Base-by-base conservation (phyloP, 2,888 invertebrate species). In the Aporophyla nigra region DNA sequence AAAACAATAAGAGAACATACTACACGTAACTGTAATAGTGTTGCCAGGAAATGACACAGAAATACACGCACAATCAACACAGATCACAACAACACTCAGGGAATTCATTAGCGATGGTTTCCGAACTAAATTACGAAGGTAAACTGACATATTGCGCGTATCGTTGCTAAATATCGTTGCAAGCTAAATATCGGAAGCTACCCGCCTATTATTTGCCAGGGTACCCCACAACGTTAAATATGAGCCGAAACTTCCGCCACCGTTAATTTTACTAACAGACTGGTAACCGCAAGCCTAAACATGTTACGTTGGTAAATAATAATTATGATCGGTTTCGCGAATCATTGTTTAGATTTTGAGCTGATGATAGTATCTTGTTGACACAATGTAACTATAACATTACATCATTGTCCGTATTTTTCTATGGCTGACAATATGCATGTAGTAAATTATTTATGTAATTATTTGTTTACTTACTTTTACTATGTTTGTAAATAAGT, bases 171-270 rank as follows among this genome's bases (percentile, higher is more conserved):
- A 33, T 59, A 59, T 33, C 33, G 70, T 56, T 76, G 43, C 71
- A 58, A 46, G 70, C 46, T 73, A 66, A 86, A 85, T 76, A 82
- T 82, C 70, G 71, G 72, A 73, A 78, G 71, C 76, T 71, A 7
- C 27, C 51, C 49, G 33, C 40, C 65, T 73, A 75, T 80, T 86
- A 84, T 85, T 87, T 85, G 86, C 74, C 33, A 68, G 77, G 78
- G 69, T 74, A 70, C 10, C 54, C 79, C 86, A 66, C 84, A 78
- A 80, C 75, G 82, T 87, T 86, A 80, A 87, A 83, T 85, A 85
- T 87, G 73, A 74, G 54, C 75, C 58, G 62, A 77, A 87, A 84
- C 84, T 78, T 87, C 86, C 73, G 53, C 67, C 61, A 53, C 68
- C 61, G 76, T 80, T 84, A 82, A 86, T 84, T 87, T 85, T 61